These are phyloP conservation scores for Falco rusticolus DNA, from an alignment of 2,797 vertebrate genomes.

Conservation along the genomic window DNA sequence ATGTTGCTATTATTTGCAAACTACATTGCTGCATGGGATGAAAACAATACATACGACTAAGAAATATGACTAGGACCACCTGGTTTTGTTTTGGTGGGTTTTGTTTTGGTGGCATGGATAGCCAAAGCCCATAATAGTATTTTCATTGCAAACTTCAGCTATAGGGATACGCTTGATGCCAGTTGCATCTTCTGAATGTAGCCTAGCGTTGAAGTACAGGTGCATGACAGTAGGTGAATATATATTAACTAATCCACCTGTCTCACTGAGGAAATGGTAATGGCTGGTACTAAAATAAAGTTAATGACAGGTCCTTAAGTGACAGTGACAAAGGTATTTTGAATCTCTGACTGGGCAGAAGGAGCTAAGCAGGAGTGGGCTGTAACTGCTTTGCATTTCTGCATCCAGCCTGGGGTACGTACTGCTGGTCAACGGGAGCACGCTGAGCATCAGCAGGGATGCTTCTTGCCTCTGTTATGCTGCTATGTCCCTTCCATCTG, in stretches of 20 bases:
- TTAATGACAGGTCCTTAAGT: neutral
- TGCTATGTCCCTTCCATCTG: accelerated
- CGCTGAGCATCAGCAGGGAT: neutral
- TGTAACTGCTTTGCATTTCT: neutral
- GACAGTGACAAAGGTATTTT: neutral
- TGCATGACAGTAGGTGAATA: neutral
- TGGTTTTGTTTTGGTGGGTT: neutral
- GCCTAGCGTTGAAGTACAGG: neutral
- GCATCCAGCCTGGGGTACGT: neutral
- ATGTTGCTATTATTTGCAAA: neutral
- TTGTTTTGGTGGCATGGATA: neutral
- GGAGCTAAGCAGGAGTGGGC: neutral
- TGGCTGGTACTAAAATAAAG: neutral
- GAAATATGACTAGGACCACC: neutral
- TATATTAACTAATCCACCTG: neutral
- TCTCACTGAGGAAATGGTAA: neutral
- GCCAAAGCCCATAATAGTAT: neutral
- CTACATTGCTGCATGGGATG: neutral
- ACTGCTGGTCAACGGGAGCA: neutral
- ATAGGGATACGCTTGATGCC: neutral
- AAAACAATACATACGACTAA: neutral
- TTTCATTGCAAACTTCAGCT: neutral
- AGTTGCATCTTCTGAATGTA: neutral
- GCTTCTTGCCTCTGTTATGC: neutral
- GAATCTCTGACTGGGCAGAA: neutral